Evolutionary conservation across 2,888 invertebrate genomes (phyloP), one percentile per base, ranked within the genome.

Genomic region (Campopleginae sp.): DNA sequence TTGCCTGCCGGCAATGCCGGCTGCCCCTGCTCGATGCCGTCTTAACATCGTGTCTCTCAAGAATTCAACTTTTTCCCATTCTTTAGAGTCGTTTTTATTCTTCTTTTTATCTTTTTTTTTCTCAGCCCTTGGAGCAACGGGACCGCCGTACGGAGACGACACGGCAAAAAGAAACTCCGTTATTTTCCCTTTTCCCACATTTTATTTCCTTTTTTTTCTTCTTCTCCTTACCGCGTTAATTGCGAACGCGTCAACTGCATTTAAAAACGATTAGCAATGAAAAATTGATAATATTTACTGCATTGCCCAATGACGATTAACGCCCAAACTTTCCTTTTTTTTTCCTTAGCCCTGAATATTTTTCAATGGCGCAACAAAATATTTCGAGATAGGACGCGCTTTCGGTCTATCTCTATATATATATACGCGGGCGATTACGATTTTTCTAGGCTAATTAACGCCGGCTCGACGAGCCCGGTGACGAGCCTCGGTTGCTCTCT

Each of bases 361-460:
- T 5, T 4, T 63, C 33, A n/a, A 61, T 17, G 27, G n/a, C 63
- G 4, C 7, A 33, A 17, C 14, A 63, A 63, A 63, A 17, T 23
- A 27, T 33, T 33, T 1, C 23, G 31, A 63, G 17, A 63, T 63
- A 6, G 27, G 31, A 1, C 33, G 27, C n/a, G n/a, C n/a, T n/a
- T n/a, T n/a, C n/a, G n/a, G n/a, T n/a, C n/a, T n/a, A n/a, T n/a
- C n/a, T n/a, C n/a, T n/a, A n/a, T n/a, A n/a, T n/a, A 27, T 58
- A 27, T 3, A 17, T 58, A 44, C 27, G 17, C n/a, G 31, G 4
- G 42, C 65, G 48, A 51, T 48, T 33, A 51, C 1, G 38, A 54
- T 51, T 58, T 77, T 77, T 68, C 76, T 66, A 42, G 38, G 77
- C 66, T 68, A 68, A 82, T 75, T 82, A 75, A 51, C 33, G 54